Base-by-base conservation (phyloP, 1,140 invertebrate species). In the Bombus ignitus region DNA sequence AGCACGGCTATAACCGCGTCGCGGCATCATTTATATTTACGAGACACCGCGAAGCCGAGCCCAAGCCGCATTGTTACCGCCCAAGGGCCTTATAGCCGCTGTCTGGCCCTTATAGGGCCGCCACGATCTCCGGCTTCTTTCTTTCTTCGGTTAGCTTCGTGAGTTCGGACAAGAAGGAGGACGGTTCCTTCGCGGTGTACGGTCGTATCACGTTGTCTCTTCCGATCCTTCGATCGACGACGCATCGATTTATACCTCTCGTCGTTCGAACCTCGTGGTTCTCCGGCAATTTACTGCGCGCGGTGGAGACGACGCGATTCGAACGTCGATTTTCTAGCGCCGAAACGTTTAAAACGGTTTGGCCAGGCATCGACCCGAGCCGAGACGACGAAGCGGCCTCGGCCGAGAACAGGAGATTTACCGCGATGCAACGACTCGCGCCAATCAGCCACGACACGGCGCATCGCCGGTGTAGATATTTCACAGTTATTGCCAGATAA, bases 11-110 rank as follows among this genome's bases (percentile, higher is more conserved):
- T 93, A 94, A 94, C 92, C 91, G 89, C 92, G 90, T 92, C 92
- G 92, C 92, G 92, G 93, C 92, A 94, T 95, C 93, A 94, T 95
- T 95, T 95, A 95, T 95, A 94, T 94, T 95, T 94, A 95, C 93
- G 94, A 95, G 93, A 94, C 94, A 94, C 91, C 91, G 91, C 91
- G 92, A 83, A 92, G 90, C 84, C 87, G 85, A 90, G 88, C 84
- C 84, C 90, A 86, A 81, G 88, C 89, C 89, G 94, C 93, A 95
- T 95, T 95, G 94, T 95, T 95, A 94, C 92, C 86, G 91, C 91
- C 91, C 91, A 92, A 92, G 91, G 94, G 91, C 89, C 90, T 91
- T 91, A 89, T 88, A 89, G 88, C 88, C 91, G 92, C 89, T 89
- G 91, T 93, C 92, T 93, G 91, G 92, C 75, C 93, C 92, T 93